Percentiles rank a stretch among this genome's conserved stretches.
These are phyloP conservation scores for Octodonta nipae DNA, from an alignment of 2,888 invertebrate species.

Conservation along the genomic window DNA sequence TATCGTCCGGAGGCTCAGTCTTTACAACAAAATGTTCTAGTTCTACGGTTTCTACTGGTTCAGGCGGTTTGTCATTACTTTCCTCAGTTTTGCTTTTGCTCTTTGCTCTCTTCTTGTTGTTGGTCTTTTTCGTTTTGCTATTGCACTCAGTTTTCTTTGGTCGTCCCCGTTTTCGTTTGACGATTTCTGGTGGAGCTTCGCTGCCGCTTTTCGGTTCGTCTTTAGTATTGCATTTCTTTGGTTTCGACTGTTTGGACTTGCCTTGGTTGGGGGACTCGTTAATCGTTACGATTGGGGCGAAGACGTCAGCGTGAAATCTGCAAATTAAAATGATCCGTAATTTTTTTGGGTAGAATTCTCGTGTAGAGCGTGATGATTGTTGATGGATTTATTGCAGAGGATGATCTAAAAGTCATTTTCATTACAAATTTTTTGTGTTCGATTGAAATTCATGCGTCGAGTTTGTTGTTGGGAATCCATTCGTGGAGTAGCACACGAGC, in stretches of 20 bases:
- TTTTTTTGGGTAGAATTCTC: too few relatives aligned
- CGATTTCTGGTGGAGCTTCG: conserved; percentile 14
- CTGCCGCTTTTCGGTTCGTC: conserved; percentile 13
- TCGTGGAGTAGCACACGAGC: too few relatives aligned
- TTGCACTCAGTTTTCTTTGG: conserved; percentile 9
- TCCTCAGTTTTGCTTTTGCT: conserved; percentile 6
- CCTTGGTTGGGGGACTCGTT: conserved; percentile 20
- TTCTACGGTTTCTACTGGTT: conserved; percentile 2
- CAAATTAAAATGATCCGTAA: conserved; percentile 15
- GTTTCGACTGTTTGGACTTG: conserved; percentile 10
- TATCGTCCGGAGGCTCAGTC: conserved; percentile 6
- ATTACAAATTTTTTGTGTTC: too few relatives aligned
- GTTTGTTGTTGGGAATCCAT: too few relatives aligned
- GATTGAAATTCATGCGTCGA: too few relatives aligned
- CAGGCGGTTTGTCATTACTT: neutral
- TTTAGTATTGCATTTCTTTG: conserved; percentile 15
- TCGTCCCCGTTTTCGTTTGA: conserved; percentile 12
- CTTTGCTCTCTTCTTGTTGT: conserved; percentile 7
- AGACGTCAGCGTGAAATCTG: conserved; percentile 27
- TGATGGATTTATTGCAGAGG: too few relatives aligned
- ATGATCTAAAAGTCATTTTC: too few relatives aligned
- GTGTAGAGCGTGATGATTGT: too few relatives aligned
- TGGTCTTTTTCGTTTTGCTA: conserved; percentile 8
- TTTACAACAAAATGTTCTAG: conserved; percentile 5
- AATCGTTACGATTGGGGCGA: conserved; percentile 29